Evolutionary conservation across 2,113 vertebrate genomes (phyloP).

Genomic region (Heloderma charlesbogerti): DNA sequence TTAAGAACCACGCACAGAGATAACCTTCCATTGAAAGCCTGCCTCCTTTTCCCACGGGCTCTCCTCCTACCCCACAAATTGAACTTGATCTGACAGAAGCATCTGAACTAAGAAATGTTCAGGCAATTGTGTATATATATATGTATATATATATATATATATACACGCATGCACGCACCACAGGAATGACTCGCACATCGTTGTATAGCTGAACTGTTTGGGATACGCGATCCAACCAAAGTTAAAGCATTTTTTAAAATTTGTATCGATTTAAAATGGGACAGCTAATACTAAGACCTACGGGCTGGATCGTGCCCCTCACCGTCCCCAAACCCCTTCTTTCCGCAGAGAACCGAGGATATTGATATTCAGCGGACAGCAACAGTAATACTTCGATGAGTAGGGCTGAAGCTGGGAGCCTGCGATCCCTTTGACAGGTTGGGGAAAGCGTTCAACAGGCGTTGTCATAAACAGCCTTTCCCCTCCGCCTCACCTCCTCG

Average conservation of each 20-base stretch:
- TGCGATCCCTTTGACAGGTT: neutral
- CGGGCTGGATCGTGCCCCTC: neutral
- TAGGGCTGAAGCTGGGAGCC: neutral
- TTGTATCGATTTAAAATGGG: neutral
- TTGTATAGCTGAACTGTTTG: neutral
- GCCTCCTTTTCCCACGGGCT: slow-evolving; percentile 36
- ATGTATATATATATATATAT: no score
- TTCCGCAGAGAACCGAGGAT: neutral
- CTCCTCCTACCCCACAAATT: slow-evolving; percentile 46
- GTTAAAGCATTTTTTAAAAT: neutral
- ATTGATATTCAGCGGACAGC: neutral
- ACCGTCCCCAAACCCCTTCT: no score
- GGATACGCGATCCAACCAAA: no score
- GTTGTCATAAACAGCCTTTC: neutral
- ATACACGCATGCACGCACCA: no score
- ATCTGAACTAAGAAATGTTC: slow-evolving; percentile 57
- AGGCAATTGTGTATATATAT: no score
- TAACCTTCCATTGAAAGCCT: slow-evolving; percentile 42
- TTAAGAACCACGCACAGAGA: slow-evolving; percentile 16
- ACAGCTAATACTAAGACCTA: neutral
- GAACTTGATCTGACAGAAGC: slow-evolving; percentile 54
- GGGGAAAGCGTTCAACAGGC: neutral
- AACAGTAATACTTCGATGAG: neutral
- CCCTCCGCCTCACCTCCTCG: neutral
- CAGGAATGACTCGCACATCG: neutral